Percentiles rank a stretch among this genome's conserved stretches.
Conservation (phyloP, 2,113 vertebrate genomes). For the Hydrolagus affinis region DNA sequence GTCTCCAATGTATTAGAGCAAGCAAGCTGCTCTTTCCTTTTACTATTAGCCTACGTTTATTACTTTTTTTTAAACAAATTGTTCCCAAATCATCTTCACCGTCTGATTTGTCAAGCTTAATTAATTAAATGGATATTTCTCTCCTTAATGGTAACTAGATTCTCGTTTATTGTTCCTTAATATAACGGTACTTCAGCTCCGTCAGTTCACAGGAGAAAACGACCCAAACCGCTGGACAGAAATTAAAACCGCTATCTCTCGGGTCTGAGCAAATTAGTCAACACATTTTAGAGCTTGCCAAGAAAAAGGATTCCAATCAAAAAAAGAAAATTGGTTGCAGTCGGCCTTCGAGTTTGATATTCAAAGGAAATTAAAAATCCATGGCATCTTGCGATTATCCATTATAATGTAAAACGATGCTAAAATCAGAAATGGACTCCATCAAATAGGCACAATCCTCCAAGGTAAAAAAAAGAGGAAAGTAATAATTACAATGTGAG, state of each 20-base stretch:
- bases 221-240: not conserved
- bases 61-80: not conserved
- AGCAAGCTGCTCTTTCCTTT: not conserved
- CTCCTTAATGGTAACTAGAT: not conserved
- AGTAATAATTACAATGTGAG: constrained; percentile 7
- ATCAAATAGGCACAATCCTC: not conserved
- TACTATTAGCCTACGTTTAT: too few relatives aligned
- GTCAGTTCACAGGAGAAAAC: constrained; percentile 6
- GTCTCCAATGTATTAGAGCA: not conserved
- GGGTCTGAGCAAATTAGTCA: constrained; percentile 9
- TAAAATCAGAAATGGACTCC: not conserved
- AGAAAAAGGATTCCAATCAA: constrained; percentile 22
- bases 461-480: not conserved
- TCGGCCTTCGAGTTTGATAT: not conserved
- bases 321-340: constrained; percentile 4
- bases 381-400: not conserved
- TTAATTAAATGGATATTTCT: constrained; percentile 14
- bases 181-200: not conserved
- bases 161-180: constrained; percentile 24
- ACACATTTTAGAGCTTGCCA: constrained; percentile 14
- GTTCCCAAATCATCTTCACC: not conserved
- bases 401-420: constrained; percentile 13
- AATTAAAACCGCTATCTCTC: not conserved
- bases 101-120: constrained; percentile 19
- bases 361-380: constrained; percentile 4